Percentiles rank a stretch among this genome's conserved stretches.
Conservation (phyloP, 2,888 invertebrate species). For the Oscheius sp. region DNA sequence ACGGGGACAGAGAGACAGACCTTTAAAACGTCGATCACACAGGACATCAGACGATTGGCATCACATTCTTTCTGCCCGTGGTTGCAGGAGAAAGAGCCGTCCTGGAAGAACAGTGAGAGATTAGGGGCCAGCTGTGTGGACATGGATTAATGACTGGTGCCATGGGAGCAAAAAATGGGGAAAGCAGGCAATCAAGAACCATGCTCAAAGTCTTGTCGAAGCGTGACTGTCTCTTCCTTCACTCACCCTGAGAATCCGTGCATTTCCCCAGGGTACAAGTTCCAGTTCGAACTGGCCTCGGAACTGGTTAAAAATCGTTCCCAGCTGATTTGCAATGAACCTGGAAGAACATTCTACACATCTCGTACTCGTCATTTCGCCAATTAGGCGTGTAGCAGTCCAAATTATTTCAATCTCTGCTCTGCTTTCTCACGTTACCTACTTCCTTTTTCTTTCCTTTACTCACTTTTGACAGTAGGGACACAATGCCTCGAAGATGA, state of each 20-base stretch:
- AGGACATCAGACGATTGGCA: slow-evolving; percentile 70
- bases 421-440: neutral
- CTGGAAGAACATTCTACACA: slow-evolving; percentile 34
- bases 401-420: neutral
- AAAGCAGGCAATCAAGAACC: neutral
- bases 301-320: slow-evolving; percentile 66
- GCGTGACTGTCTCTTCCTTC: no score
- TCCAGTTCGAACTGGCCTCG: slow-evolving; percentile 67
- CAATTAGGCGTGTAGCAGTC: neutral
- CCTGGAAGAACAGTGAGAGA: slow-evolving; percentile 51
- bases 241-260: slow-evolving; percentile 65
- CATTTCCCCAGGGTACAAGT: slow-evolving; percentile 71
- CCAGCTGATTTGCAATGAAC: slow-evolving; percentile 71
- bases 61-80: slow-evolving; percentile 73
- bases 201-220: no score
- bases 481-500: slow-evolving; percentile 72
- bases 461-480: slow-evolving; percentile 70
- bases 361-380: no score
- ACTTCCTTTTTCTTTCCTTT: neutral
- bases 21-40: slow-evolving; percentile 68
- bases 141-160: slow-evolving; percentile 16
- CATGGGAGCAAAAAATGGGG: slow-evolving; percentile 13
- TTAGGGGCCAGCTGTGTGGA: slow-evolving; percentile 17
- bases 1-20: slow-evolving; percentile 29
- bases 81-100: slow-evolving; percentile 72